Evolutionary conservation across 23 tunicate species (phyloP), one percentile per base, ranked within the genome.

Genomic region (Halocynthia roretzi): DNA sequence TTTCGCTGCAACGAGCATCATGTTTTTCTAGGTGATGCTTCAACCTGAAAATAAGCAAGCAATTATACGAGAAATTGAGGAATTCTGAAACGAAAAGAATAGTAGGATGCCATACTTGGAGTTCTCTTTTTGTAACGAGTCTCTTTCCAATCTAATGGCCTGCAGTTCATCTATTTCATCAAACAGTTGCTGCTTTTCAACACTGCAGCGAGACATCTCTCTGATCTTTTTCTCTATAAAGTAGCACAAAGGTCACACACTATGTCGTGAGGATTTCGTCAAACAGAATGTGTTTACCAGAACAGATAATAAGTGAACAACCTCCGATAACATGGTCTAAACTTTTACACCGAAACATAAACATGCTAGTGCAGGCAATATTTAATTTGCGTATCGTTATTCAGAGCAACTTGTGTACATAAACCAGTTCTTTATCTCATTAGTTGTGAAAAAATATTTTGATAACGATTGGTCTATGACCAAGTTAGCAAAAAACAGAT

Each of bases 131-230:
- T 54, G 44, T 21, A 74, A 54, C 20, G 64, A 17, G 6, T 74
- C 78, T 74, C 78, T 74, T 54, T 74, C 62, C 60, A 50, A 6
- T 22, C 78, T 54, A 14, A 74, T 54, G 19, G 55, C 56, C 5
- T 56, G 78, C 14, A 74, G 63, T 56, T 74, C 78, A 4, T 74
- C 78, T 8, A 74, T 74, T 56, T 74, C 78, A 56, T 74, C 78
- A 56, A 74, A 74, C 20, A 74, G 31, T 54, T 56, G 62, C 56
- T 54, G 63, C 56, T 74, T 74, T 22, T 74, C 78, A 54, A 54
- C 78, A 54, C 40, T 15, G 56, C 60, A 54, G 31, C 63, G 78
- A 8, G 78, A 74, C 62, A 74, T 53, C 14, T 74, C 64, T 8
- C 78, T 40, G 20, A 74, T 64, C 6, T 74, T 74, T 18, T 53